These are phyloP conservation scores for Catharus minimus DNA, from an alignment of 2,113 vertebrate genomes.

Conservation along the genomic window DNA sequence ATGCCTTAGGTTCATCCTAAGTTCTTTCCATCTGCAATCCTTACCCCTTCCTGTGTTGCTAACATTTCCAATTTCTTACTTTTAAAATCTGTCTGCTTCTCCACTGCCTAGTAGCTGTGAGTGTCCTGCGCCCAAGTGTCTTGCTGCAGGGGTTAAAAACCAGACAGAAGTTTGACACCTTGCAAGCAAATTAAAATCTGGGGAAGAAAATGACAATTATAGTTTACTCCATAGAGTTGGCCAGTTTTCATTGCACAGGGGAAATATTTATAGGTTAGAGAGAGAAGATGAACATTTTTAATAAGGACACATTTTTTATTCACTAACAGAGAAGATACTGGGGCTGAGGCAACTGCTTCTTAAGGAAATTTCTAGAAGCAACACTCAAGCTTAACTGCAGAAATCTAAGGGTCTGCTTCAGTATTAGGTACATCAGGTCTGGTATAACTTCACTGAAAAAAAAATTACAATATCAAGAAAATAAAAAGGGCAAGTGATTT, in stretches of 20 bases:
- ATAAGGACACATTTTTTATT: background rate
- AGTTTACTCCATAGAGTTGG: background rate
- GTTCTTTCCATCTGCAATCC: background rate
- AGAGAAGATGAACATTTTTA: background rate
- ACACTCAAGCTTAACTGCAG: background rate
- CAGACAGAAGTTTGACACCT: background rate
- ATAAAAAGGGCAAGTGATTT: background rate
- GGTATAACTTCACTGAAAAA: background rate
- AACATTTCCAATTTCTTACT: background rate
- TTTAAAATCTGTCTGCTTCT: background rate
- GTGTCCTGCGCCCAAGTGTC: background rate
- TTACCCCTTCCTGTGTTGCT: background rate
- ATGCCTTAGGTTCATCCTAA: background rate
- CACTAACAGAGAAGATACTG: background rate
- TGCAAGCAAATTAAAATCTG: background rate
- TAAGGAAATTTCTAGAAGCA: background rate
- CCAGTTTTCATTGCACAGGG: background rate
- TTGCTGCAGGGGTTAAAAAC: background rate
- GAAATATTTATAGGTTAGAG: background rate
- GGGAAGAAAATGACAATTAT: background rate
- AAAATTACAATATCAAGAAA: background rate
- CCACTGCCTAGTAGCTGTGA: background rate
- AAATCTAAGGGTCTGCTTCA: background rate
- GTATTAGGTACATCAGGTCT: background rate
- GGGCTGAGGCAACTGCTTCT: background rate